Evolutionary conservation across 1,140 invertebrate species (phyloP).

Genomic region (Diabrotica virgifera): DNA sequence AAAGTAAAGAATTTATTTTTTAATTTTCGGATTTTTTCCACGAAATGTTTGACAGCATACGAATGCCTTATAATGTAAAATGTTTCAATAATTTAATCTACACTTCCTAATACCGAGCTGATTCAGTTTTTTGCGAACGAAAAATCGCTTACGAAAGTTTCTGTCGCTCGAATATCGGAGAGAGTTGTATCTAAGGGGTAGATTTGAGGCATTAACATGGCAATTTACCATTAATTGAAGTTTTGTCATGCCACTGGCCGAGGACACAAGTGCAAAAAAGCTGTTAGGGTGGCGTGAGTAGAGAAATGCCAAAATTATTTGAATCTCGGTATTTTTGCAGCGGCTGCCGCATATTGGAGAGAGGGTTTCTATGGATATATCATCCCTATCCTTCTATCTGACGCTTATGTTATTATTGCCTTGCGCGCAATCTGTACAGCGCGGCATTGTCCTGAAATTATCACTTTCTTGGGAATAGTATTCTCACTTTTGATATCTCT

Average conservation of each 20-base stretch:
- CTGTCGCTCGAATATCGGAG: too few species aligned
- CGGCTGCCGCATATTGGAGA: slow-evolving; percentile 22
- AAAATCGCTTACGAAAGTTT: too few species aligned
- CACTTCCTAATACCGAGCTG: too few species aligned
- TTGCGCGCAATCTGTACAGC: slow-evolving; percentile 17
- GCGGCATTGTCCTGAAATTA: slow-evolving; percentile 17
- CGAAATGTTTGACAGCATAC: too few species aligned
- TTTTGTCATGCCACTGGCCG: slow-evolving; percentile 17
- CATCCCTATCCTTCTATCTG: slow-evolving; percentile 20
- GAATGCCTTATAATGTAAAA: too few species aligned
- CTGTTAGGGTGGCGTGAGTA: slow-evolving; percentile 15
- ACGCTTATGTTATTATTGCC: slow-evolving; percentile 23
- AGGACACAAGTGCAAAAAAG: slow-evolving; percentile 23
- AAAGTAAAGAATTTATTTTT: too few species aligned
- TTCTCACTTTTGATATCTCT: slow-evolving; percentile 13
- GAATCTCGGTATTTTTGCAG: slow-evolving; percentile 22
- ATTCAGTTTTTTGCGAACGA: too few species aligned
- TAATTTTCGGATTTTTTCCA: too few species aligned
- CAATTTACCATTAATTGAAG: not conserved
- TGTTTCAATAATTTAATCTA: too few species aligned
- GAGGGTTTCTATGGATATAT: slow-evolving; percentile 25
- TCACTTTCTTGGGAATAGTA: slow-evolving; percentile 19
- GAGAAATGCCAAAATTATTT: slow-evolving; percentile 22
- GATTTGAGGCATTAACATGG: too few species aligned
- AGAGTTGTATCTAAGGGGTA: too few species aligned